phyloP scores from a whole-genome alignment of 2,113 vertebrate genomes.

The Heterocephalus glaber region DNA sequence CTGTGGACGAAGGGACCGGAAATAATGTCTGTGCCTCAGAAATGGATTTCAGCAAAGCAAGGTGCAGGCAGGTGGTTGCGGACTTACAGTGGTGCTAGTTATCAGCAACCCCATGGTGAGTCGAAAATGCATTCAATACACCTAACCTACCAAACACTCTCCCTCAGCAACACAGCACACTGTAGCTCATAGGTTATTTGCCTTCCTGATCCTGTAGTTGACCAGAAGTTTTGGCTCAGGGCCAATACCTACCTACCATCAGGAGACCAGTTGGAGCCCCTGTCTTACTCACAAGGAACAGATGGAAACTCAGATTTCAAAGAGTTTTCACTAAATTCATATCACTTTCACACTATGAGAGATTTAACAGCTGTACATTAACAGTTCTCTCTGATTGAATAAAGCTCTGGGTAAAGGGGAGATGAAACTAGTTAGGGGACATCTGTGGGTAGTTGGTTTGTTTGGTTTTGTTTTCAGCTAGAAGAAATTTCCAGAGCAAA shows the following conservation, averaged over 20 bases:
- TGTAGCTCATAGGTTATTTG: no score
- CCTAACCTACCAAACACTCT: no score
- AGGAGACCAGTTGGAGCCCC: no score
- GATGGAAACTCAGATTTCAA: no score
- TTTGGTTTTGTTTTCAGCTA: background rate
- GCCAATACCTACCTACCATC: no score
- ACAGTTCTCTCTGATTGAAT: background rate
- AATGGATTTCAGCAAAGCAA: background rate
- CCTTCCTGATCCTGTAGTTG: background rate
- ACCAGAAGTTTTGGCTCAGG: background rate
- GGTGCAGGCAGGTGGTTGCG: background rate
- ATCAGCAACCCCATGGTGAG: background rate
- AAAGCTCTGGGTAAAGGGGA: background rate
- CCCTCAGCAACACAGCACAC: background rate
- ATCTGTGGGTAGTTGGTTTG: background rate
- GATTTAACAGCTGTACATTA: background rate
- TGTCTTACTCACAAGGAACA: no score
- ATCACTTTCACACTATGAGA: background rate
- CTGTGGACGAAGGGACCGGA: background rate
- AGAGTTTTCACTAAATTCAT: background rate
- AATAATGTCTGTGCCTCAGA: background rate
- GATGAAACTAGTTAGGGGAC: background rate
- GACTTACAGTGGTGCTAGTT: no score
- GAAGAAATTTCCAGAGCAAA: background rate
- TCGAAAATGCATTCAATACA: background rate